Conservation (phyloP, 2,797 vertebrate species). For the Sebastes aleutianus region DNA sequence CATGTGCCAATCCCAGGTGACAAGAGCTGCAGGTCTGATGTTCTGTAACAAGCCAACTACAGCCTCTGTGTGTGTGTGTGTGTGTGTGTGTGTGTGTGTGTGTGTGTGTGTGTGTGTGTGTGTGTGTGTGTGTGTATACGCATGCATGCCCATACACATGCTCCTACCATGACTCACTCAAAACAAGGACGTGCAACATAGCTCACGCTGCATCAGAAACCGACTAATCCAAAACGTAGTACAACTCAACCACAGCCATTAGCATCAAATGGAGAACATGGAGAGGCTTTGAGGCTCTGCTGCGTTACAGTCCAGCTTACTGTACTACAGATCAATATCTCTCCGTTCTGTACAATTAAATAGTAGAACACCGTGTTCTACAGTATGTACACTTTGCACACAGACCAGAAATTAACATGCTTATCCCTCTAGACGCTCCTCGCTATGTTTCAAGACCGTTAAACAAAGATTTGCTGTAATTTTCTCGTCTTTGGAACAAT, state of each 20-base stretch:
- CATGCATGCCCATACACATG: slow-evolving; percentile 28
- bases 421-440: slow-evolving; percentile 20
- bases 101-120: slow-evolving; percentile 9
- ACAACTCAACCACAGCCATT: slow-evolving; percentile 30
- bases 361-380: slow-evolving; percentile 5
- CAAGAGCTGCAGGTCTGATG: slow-evolving; percentile 65
- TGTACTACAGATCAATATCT: slow-evolving; percentile 23
- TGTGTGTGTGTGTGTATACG: background rate
- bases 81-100: slow-evolving; percentile 1
- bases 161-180: slow-evolving; percentile 58
- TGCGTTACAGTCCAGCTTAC: background rate
- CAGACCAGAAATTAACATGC: slow-evolving; percentile 38
- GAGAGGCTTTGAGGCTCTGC: background rate
- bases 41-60: slow-evolving; percentile 64
- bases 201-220: slow-evolving; percentile 60
- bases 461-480: slow-evolving; percentile 40
- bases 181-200: slow-evolving; percentile 56
- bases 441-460: slow-evolving; percentile 25
- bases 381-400: slow-evolving; percentile 12
- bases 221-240: slow-evolving; percentile 20
- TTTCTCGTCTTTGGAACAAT: slow-evolving; percentile 61
- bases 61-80: slow-evolving; percentile 9
- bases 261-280: slow-evolving; percentile 18
- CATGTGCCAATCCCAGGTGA: slow-evolving; percentile 67
- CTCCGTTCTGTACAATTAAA: slow-evolving; percentile 2